Base-by-base conservation (phyloP, 2,888 invertebrate species). In the Ecliptopera silaceata region DNA sequence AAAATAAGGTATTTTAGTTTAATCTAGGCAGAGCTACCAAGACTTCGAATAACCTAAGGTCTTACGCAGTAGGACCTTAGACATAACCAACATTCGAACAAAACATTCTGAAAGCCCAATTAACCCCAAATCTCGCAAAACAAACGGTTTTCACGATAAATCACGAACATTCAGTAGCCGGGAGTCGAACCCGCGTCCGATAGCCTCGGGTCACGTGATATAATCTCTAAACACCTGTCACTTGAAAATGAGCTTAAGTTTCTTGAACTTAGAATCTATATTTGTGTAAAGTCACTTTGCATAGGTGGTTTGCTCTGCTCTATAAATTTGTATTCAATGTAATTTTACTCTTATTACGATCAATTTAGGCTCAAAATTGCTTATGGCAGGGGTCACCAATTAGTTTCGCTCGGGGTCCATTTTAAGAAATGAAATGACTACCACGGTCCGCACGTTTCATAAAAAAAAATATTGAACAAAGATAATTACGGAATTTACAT, bases 121-220 rank as follows among this genome's bases (percentile, higher is more conserved):
- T 86, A 87, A 84, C 84, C 84, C 68, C 58, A 26, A 66, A 68
- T 68, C 72, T 67, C 71, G 66, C 70, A 64, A 68, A 69, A 78
- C 77, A 73, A 77, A 79, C 77, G 75, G 77, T 76, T 66, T 72
- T 73, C 72, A 72, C 80, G 84, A 88, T 88, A 86, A 84, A 86
- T 86, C 87, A 85, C 82, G 79, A 79, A 68, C 67, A 71, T 72
- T 74, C 74, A 71, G 86, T 84, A 86, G 86, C 82, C 66, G 75
- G 80, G 79, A 79, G 72, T 81, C 79, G 79, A 84, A 81, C 85
- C 81, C 73, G 80, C 76, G 74, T 71, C 77, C 80, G 87, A 89
- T 88, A 88, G 84, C 88, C 88, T 72, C 71, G 72, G 88, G 88
- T 88, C 88, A 84, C 61, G 59, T 69, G 88, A 88, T 88, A 84